Evolutionary conservation across 2,797 vertebrate genomes (phyloP).

Genomic region (Typhlichthys eigenmanni): DNA sequence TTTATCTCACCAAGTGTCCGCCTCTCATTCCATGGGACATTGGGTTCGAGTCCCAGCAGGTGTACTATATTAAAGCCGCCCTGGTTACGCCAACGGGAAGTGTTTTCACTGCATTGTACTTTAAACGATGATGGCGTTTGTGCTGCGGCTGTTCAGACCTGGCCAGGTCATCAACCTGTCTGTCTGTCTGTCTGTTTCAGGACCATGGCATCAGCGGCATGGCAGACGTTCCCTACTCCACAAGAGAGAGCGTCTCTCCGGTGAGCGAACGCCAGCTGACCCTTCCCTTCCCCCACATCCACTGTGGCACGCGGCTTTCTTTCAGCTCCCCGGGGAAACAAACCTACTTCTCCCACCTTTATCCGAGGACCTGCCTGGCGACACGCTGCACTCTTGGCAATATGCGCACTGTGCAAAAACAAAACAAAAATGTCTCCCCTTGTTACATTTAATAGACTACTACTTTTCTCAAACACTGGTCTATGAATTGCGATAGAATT

Average conservation of each 20-base stretch:
- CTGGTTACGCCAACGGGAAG: too few relatives aligned
- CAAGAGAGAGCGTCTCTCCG: conserved; percentile 76
- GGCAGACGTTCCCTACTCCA: conserved; percentile 73
- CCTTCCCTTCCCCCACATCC: conserved; percentile 28
- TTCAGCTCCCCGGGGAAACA: conserved; percentile 26
- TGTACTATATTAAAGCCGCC: too few relatives aligned
- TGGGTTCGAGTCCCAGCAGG: too few relatives aligned
- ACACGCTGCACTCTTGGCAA: too few relatives aligned
- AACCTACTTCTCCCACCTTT: conserved; percentile 35
- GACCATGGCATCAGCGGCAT: conserved; percentile 69
- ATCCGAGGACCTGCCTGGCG: conserved; percentile 5
- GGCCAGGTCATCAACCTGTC: background rate
- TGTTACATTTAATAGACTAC: background rate
- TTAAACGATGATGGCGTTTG: too few relatives aligned
- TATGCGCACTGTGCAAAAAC: too few relatives aligned
- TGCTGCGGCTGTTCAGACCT: background rate
- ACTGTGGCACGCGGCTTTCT: conserved; percentile 5
- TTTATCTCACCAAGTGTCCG: too few relatives aligned
- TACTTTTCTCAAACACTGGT: background rate
- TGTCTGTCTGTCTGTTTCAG: conserved; percentile 52
- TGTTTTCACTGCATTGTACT: too few relatives aligned
- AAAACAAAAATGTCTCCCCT: background rate
- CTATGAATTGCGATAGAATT: too few relatives aligned
- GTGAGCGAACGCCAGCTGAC: conserved; percentile 66
- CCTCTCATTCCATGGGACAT: too few relatives aligned